phyloP scores from a whole-genome alignment of 2,888 invertebrate species.

The Lymantria monacha region DNA sequence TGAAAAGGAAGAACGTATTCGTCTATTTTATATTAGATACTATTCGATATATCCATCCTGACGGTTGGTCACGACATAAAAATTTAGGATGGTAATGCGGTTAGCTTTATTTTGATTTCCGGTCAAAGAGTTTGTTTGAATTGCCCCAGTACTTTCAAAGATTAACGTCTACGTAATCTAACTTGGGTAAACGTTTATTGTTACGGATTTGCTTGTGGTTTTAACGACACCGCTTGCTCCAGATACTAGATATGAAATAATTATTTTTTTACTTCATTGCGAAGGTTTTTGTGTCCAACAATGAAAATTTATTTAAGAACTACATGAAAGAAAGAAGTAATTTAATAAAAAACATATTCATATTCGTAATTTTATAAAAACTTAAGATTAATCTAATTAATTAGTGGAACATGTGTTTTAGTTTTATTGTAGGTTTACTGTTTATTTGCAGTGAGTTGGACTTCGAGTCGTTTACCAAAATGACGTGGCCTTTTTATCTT shows the following conservation, averaged over 20 bases:
- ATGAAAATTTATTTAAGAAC: background rate
- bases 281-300: background rate
- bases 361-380: background rate
- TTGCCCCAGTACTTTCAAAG: slow-evolving; percentile 14
- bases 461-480: slow-evolving; percentile 76
- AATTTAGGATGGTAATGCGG: slow-evolving; percentile 6
- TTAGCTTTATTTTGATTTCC: slow-evolving; percentile 16
- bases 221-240: background rate
- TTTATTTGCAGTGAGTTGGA: slow-evolving; percentile 59
- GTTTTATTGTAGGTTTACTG: slow-evolving; percentile 46
- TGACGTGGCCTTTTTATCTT: slow-evolving; percentile 79
- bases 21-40: no score
- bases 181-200: slow-evolving; percentile 14
- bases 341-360: background rate
- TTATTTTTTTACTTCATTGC: background rate
- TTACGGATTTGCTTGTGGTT: slow-evolving; percentile 6
- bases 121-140: slow-evolving; percentile 23
- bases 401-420: slow-evolving; percentile 20
- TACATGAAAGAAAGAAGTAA: background rate
- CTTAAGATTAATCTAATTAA: slow-evolving; percentile 18
- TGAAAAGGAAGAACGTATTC: no score
- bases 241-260: no score
- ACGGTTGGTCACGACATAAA: slow-evolving; percentile 5
- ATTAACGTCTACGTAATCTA: slow-evolving; percentile 25
- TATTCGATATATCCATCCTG: no score